phyloP scores from a whole-genome alignment of 2,113 vertebrate species.

The Ancistrus triradiatus region DNA sequence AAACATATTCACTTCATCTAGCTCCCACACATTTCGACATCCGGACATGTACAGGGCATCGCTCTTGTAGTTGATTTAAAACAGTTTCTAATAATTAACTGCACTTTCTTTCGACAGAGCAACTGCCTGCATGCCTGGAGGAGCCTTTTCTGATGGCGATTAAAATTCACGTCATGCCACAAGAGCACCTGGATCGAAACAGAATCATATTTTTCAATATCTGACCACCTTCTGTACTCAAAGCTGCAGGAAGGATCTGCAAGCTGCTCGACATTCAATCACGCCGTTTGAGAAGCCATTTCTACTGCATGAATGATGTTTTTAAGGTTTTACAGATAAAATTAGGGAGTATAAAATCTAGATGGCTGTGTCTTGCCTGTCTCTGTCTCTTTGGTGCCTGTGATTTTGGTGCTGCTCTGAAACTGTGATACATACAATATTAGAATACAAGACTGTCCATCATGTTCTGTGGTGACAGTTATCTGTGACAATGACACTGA shows the following conservation, averaged over 20 bases:
- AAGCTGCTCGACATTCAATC: constrained; percentile 4
- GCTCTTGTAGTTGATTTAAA: not conserved
- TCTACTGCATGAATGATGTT: too few relatives aligned
- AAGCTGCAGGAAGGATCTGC: not conserved
- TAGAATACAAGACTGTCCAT: not conserved
- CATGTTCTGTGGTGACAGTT: constrained; percentile 18
- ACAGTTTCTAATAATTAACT: not conserved
- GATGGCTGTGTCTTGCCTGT: not conserved
- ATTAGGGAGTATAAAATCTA: not conserved
- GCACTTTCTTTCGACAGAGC: too few relatives aligned
- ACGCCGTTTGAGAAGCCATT: not conserved
- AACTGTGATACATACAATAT: not conserved
- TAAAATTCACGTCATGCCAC: constrained; percentile 29
- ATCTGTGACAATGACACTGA: constrained; percentile 25
- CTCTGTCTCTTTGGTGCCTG: not conserved
- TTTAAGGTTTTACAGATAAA: not conserved
- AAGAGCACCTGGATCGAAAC: constrained; percentile 31
- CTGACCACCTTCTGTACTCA: constrained; percentile 13
- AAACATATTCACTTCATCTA: not conserved
- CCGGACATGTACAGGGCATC: not conserved
- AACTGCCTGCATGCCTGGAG: not conserved
- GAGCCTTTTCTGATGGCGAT: not conserved
- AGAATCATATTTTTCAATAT: constrained; percentile 29
- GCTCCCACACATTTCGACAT: constrained; percentile 11
- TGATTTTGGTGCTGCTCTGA: too few relatives aligned